Conservation (phyloP, 2,888 invertebrate species). For the Willowsia nigromaculata region DNA sequence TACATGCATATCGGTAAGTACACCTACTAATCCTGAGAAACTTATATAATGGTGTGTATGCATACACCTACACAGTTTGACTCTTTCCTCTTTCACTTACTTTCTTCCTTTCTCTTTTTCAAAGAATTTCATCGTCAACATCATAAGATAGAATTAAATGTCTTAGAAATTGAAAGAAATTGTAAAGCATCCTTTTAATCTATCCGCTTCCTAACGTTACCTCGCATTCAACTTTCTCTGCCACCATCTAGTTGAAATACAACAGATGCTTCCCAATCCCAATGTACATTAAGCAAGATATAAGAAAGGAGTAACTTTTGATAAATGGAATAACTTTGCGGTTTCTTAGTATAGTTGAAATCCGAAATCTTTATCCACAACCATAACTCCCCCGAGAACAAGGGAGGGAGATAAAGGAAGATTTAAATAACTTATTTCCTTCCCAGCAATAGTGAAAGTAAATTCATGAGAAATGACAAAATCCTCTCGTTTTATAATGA, state of each 20-base stretch:
- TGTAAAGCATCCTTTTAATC: neutral
- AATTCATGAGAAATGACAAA: too few relatives aligned
- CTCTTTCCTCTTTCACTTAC: neutral
- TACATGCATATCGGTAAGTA: neutral
- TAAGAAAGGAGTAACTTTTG: neutral
- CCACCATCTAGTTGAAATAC: neutral
- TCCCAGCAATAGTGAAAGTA: too few relatives aligned
- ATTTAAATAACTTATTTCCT: too few relatives aligned
- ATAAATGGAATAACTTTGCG: conserved; percentile 16
- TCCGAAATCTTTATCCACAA: neutral
- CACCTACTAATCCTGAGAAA: neutral
- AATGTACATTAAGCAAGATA: neutral
- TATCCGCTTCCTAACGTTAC: neutral
- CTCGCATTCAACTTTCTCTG: neutral
- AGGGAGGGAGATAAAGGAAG: neutral
- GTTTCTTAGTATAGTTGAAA: neutral
- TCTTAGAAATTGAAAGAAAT: conserved; percentile 22
- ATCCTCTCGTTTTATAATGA: too few relatives aligned
- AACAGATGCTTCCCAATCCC: neutral
- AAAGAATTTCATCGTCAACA: neutral
- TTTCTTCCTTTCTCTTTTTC: neutral
- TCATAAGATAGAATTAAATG: neutral
- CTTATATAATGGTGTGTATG: neutral
- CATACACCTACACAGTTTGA: neutral
- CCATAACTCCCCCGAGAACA: neutral